Evolutionary conservation across 2,113 vertebrate genomes (phyloP).

Genomic region (Pelusios castaneus): DNA sequence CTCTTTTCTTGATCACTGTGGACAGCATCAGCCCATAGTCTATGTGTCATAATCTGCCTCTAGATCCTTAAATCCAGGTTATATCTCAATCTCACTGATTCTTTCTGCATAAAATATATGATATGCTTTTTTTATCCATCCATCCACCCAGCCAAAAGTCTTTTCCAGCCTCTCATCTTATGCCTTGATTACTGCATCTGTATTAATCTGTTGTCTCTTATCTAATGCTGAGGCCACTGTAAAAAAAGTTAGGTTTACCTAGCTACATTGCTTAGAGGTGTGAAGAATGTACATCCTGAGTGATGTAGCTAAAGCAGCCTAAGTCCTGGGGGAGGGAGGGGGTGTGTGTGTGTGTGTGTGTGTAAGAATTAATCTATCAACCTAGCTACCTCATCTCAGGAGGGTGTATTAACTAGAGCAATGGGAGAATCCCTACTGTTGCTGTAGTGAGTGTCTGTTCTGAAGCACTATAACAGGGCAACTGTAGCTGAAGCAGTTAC

Average conservation of each 20-base stretch:
- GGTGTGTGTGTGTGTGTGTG: neutral
- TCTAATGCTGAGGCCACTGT: neutral
- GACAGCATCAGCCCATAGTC: neutral
- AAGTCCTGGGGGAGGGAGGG: no score
- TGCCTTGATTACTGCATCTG: neutral
- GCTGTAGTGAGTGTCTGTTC: neutral
- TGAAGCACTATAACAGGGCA: neutral
- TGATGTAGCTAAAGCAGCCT: neutral
- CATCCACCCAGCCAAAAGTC: neutral
- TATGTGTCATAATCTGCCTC: neutral
- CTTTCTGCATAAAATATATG: neutral
- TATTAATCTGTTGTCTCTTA: neutral
- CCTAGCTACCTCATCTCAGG: no score
- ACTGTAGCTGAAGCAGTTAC: neutral
- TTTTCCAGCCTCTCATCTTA: neutral
- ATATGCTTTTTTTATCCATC: rapidly evolving
- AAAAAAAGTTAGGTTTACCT: neutral
- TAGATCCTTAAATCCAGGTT: rapidly evolving
- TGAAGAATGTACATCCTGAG: neutral
- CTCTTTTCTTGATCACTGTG: neutral
- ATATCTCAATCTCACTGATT: neutral
- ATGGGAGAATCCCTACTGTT: neutral
- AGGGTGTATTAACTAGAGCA: neutral
- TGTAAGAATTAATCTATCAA: neutral
- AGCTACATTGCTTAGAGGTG: neutral